Evolutionary conservation across 2,113 vertebrate genomes (phyloP), one percentile per base, ranked within the genome.

Genomic region (Trematomus loennbergii): DNA sequence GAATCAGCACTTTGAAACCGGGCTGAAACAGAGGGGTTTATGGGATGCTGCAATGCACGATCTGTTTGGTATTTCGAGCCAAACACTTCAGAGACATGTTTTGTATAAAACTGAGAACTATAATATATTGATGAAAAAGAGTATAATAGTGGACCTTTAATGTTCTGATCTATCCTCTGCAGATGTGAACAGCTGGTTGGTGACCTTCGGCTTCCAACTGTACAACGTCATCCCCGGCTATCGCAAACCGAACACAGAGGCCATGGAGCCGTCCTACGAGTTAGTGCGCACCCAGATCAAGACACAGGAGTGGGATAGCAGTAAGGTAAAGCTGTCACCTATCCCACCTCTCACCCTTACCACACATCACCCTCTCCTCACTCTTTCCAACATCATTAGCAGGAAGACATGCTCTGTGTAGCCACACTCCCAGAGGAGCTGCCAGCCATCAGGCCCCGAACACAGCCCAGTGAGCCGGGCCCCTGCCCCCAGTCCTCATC

Each of bases 121-220:
- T 29, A 29, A 29, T 29, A 29, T 29, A 29, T 29, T 29, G 29
- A 29, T 29, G 29, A 29, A 29, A 29, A 29, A 29, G 29, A 29
- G 29, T 29, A 29, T 29, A 29, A 29, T 29, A 29, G 25, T 25
- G 25, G 25, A 29, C 29, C 29, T 22, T 71, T 11, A 9, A 8
- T 87, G 45, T 92, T 54, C 83, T 67, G 83, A 33, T 93, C 65
- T 36, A 87, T 92, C 53, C 61, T 33, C 87, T 84, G 49, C 94
- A 99, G 98, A 99, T 95, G 97, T 99, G 79, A 99, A 99, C 94
- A 99, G 97, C 73, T 99, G 98, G 98, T 93, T 99, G 81, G 97
- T 99, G 86, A 99, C 98, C 29, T 99, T 99, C 1, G 98, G 98
- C 64, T 99, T 99, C 94, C 98, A 99, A 86, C 93, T 99, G 8